Evolutionary conservation across 2,888 invertebrate genomes (phyloP).

Genomic region (Beris morrisii): DNA sequence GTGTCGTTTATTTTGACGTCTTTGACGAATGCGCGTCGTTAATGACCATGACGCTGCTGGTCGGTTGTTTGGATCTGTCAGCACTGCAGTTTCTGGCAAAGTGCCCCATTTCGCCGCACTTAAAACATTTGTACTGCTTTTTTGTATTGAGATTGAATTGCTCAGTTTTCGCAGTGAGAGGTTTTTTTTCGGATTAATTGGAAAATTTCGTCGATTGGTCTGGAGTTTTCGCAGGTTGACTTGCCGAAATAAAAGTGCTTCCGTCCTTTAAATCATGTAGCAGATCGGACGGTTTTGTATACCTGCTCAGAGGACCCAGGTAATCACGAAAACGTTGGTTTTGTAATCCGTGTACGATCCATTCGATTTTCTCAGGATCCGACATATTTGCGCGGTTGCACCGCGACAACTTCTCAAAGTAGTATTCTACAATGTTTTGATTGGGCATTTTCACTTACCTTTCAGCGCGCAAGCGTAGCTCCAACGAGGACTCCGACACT

Average conservation of each 20-base stretch:
- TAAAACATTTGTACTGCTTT: conserved; percentile 1
- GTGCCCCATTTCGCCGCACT: conserved; percentile 6
- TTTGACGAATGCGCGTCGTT: not conserved
- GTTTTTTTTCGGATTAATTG: too few species aligned
- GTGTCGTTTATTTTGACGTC: not conserved
- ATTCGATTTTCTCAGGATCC: not conserved
- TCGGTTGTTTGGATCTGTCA: not conserved
- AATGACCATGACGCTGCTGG: not conserved
- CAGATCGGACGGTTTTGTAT: not conserved
- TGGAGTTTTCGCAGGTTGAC: too few species aligned
- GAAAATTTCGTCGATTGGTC: too few species aligned
- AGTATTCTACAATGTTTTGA: conserved; percentile 1
- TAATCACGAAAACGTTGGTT: not conserved
- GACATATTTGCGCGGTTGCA: not conserved
- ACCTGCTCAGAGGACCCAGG: not conserved
- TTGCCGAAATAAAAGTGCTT: not conserved
- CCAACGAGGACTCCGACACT: too few species aligned
- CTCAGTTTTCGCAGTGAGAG: not conserved
- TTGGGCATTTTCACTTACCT: not conserved
- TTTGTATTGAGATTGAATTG: not conserved
- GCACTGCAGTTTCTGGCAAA: not conserved
- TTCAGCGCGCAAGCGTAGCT: not conserved
- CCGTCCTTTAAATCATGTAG: not conserved
- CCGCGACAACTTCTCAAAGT: not conserved
- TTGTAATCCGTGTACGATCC: conserved; percentile 2